Evolutionary conservation across 2,888 invertebrate species (phyloP).

Genomic region (Halictus quadricinctus): DNA sequence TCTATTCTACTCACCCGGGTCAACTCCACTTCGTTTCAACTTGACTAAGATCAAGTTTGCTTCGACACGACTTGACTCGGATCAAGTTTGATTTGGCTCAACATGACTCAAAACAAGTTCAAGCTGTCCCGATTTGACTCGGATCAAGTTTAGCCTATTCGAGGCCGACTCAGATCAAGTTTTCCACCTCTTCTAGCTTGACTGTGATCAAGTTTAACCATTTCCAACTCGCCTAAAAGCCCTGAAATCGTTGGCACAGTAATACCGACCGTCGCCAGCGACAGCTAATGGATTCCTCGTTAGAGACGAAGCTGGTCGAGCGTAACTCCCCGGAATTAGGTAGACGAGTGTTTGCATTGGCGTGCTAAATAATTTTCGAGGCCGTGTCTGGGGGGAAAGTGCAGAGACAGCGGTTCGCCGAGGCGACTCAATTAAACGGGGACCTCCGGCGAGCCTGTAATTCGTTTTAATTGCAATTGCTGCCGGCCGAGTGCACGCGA

Average conservation of each 20-base stretch:
- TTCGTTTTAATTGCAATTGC: constrained; percentile 46
- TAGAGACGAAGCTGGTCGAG: neutral
- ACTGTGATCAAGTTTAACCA: neutral
- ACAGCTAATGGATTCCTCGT: neutral
- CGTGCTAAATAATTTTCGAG: constrained; percentile 43
- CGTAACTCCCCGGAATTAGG: constrained; percentile 34
- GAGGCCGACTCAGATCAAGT: neutral
- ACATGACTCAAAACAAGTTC: neutral
- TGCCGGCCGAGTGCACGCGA: constrained; percentile 15
- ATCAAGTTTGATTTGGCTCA: too few species aligned
- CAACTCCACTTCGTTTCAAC: neutral
- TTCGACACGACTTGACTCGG: neutral
- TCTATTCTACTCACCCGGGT: neutral
- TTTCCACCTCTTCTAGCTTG: neutral
- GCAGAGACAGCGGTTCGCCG: constrained; percentile 65
- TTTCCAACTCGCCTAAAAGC: neutral
- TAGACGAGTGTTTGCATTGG: constrained; percentile 26
- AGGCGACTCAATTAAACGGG: constrained; percentile 67
- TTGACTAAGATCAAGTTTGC: neutral
- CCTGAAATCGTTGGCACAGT: neutral
- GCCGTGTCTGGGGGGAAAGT: constrained; percentile 46
- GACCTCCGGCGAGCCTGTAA: constrained; percentile 49
- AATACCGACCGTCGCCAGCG: neutral
- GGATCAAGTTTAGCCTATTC: neutral
- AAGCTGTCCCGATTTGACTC: neutral